These are phyloP conservation scores for Hirudo medicinalis DNA, from an alignment of 1,140 invertebrate genomes.

Conservation along the genomic window DNA sequence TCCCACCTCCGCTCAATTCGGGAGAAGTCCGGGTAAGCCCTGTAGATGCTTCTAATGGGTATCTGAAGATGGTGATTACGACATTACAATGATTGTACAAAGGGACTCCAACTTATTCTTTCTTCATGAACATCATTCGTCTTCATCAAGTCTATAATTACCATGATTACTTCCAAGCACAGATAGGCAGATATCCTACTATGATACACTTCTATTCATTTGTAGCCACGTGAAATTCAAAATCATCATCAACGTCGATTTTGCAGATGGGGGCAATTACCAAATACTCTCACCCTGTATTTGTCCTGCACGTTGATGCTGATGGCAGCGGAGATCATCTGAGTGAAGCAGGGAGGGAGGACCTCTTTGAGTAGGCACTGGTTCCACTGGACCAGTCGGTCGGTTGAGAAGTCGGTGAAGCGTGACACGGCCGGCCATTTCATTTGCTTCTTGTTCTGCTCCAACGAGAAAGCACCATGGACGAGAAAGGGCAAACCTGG, in stretches of 20 bases:
- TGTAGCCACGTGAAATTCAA: too few species aligned
- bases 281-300: neutral
- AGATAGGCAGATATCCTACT: neutral
- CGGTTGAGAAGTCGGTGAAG: constrained; percentile 22
- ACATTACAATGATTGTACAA: neutral
- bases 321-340: constrained; percentile 14
- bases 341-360: constrained; percentile 11
- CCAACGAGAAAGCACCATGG: constrained; percentile 34
- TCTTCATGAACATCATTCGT: neutral
- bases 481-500: constrained; percentile 33
- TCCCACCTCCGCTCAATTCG: constrained; percentile 21
- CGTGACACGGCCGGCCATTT: constrained; percentile 24
- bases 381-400: constrained; percentile 32
- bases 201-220: neutral
- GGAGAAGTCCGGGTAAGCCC: constrained; percentile 18
- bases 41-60: constrained; percentile 16
- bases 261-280: too few species aligned
- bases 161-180: neutral
- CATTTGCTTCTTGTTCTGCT: constrained; percentile 31
- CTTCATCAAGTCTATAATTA: neutral
- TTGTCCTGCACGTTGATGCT: neutral
- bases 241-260: too few species aligned
- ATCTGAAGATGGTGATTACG: neutral
- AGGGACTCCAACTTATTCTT: neutral
- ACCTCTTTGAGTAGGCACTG: constrained; percentile 28